Evolutionary conservation across 2,113 vertebrate genomes (phyloP), one percentile per base, ranked within the genome.

Genomic region (Megaceryle torquata): DNA sequence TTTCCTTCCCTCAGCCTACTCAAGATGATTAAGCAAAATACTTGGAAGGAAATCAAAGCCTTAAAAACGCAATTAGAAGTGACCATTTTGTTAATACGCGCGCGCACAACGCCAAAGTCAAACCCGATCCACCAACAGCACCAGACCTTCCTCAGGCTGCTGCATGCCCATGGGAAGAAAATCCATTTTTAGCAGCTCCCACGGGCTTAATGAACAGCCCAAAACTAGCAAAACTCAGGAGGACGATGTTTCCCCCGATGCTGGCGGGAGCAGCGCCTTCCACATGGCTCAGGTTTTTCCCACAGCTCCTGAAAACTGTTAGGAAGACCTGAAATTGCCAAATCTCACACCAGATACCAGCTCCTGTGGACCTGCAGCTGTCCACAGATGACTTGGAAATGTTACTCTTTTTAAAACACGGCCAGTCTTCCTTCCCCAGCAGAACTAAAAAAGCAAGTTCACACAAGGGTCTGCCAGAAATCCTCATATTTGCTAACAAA

Each of bases 31-130:
- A 96, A 93, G 93, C 95, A 96, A 96, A 96, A 95, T 71, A 84
- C 81, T 96, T 95, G 96, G 95, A 96, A 93, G 81, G 88, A 94
- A 97, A 96, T 91, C 96, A 96, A 97, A 97, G 95, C 88, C 88
- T 94, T 89, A 71, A 72, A 93, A 96, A 93, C 2, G 33, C 82
- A 90, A 93, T 96, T 89, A 95, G 90, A 95, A 96, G 69, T 92
- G 96, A 95, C 88, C 93, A 82, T 89, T 95, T 89, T 91, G 95
- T 85, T 95, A 85, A 96, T 29, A 69, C 3, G 1, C 3, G 0
- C 24, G 14, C 4, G 1, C 60, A 60, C 65, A 88, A 48, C 72
- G 82, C 82, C 72, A 0, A 68, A 93, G 82, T 92, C 89, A 94
- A 91, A 80, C 50, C 75, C 78, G 29, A 64, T 46, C 75, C 46